These are phyloP conservation scores for Oophaga pumilio DNA, from an alignment of 2,113 vertebrate species.

Conservation along the genomic window DNA sequence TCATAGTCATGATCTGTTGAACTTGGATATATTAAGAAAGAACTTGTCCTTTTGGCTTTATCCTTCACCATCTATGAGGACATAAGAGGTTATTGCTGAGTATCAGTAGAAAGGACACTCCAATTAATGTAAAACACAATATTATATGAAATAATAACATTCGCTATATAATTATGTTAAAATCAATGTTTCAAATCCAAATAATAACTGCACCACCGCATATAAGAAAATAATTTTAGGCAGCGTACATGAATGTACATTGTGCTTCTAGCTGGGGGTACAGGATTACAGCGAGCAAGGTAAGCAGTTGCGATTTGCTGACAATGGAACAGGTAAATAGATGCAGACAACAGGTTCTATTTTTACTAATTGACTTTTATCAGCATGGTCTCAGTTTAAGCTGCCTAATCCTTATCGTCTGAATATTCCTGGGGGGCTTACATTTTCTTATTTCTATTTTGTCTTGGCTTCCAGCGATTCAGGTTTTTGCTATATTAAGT, in stretches of 20 bases:
- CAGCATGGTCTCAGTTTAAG: conserved; percentile 56
- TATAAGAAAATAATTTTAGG: neutral
- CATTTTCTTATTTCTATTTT: conserved; percentile 11
- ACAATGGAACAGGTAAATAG: conserved; percentile 47
- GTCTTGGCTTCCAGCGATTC: conserved; percentile 15
- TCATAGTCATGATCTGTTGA: neutral
- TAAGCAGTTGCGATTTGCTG: conserved; percentile 45
- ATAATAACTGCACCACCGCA: neutral
- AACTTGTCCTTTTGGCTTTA: neutral
- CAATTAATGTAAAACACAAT: neutral
- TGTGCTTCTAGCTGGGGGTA: neutral
- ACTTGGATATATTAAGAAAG: neutral
- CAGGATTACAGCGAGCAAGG: conserved; percentile 24
- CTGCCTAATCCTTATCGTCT: conserved; percentile 29
- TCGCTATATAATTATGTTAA: neutral
- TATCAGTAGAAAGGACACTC: neutral
- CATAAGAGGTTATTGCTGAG: neutral
- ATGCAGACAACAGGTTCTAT: conserved; percentile 44
- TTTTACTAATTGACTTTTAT: conserved; percentile 57
- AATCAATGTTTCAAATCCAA: neutral
- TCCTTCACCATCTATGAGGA: neutral
- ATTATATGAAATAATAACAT: neutral
- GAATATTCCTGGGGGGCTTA: conserved; percentile 1
- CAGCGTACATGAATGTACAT: conserved; percentile 10
- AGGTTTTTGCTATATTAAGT: conserved; percentile 25